Conservation (phyloP, 2,888 invertebrate species). For the Limulus polyphemus region DNA sequence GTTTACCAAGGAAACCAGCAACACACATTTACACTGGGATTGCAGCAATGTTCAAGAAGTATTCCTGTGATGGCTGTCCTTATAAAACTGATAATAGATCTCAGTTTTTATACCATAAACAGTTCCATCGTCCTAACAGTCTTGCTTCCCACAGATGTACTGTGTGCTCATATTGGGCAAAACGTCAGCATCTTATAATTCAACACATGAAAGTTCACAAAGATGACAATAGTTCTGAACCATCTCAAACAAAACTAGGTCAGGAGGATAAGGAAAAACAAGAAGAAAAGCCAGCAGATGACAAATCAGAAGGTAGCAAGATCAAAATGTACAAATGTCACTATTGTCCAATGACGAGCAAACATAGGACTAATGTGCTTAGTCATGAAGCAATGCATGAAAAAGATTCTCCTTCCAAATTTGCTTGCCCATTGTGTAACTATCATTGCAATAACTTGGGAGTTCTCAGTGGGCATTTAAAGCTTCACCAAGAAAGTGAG, state of each 20-base stretch:
- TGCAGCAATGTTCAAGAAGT: slow-evolving; percentile 10
- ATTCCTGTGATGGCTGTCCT: slow-evolving; percentile 66
- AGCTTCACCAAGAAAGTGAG: slow-evolving; percentile 47
- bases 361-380: slow-evolving; percentile 62
- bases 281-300: slow-evolving; percentile 35
- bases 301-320: slow-evolving; percentile 48
- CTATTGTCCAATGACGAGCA: slow-evolving; percentile 68
- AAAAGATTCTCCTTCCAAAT: slow-evolving; percentile 24
- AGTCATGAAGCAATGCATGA: slow-evolving; percentile 70
- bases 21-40: too few species aligned
- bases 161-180: slow-evolving; percentile 68
- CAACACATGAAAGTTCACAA: slow-evolving; percentile 53
- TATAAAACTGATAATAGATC: slow-evolving; percentile 74
- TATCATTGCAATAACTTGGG: slow-evolving; percentile 61
- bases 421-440: slow-evolving; percentile 58
- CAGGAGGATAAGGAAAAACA: slow-evolving; percentile 5
- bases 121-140: slow-evolving; percentile 58
- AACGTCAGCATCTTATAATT: slow-evolving; percentile 60
- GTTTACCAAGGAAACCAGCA: neutral
- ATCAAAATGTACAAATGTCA: slow-evolving; percentile 75
- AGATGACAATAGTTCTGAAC: neutral
- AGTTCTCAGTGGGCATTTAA: slow-evolving; percentile 48
- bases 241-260: too few species aligned
- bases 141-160: slow-evolving; percentile 64
- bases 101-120: slow-evolving; percentile 73